Evolutionary conservation across 2,888 invertebrate genomes (phyloP), one percentile per base, ranked within the genome.

Genomic region (Fragum whitleyi): DNA sequence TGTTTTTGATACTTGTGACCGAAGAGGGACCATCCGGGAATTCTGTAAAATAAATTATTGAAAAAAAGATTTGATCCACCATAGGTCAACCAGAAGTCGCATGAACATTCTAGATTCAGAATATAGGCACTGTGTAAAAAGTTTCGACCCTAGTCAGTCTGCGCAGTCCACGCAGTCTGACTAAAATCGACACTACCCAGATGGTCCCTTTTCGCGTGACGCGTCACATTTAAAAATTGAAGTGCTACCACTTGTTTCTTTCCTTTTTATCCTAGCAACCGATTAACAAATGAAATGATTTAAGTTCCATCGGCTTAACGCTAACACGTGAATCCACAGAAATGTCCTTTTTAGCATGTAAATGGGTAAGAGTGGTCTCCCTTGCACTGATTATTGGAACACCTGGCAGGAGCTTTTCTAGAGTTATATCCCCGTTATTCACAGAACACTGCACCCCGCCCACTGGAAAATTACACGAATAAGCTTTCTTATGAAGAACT

Each of bases 321-420:
- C 80, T 55, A 55, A 92, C 75, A 39, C 82, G 81, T 55, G 21
- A 62, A 32, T 81, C 79, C 16, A 87, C 57, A 23, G 79, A 70
- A 61, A 89, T 32, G 21, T 68, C 81, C 59, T 82, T 74, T 76
- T 87, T 88, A 19, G 86, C 78, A 79, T 90, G 81, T 57, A 92
- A 77, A 76, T 91, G 90, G 28, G 91, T 91, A 32, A 92, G 87
- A 86, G 90, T 89, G 36, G 90, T 91, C 79, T 91, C 90, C 78
- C 87, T 87, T 81, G 88, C 53, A 71, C 79, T 74, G 26, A 77
- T 55, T 32, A 89, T 53, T 7, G 75, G 70, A 36, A 89, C 77
- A 21, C 87, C 87, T 57, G 81, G 87, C 51, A 92, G 87, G 42
- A 91, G 68, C 59, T 71, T 59, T 36, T 75, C 61, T 42, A 91